Base-by-base conservation (phyloP, 2,797 vertebrate species). In the Babyrousa celebensis region DNA sequence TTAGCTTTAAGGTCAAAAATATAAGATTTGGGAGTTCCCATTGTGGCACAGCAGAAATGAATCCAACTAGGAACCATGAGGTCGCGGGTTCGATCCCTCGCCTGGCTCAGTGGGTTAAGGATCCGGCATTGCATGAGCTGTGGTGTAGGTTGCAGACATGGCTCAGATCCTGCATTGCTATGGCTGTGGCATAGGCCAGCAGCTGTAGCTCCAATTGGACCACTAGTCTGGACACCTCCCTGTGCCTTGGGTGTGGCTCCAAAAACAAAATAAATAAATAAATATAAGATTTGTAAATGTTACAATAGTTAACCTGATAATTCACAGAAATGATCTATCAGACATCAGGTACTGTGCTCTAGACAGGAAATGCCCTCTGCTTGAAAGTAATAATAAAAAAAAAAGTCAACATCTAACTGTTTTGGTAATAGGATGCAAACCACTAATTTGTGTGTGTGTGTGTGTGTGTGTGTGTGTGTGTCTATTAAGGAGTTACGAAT, bases 1-100 rank as follows among this genome's bases (percentile, higher is more conserved):
- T 97, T 98, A 95, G 74, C 27, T 70, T 92, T 89, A 98, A 98
- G 96, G 95, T 98, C 96, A 98, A 96, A 97, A 98, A 97, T 97
- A 98, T 17, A 98, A 96, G 88, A 97, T 98, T 97, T 97, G 43
- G 43, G 43, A 48, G 43, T 48, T 48, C 43, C 43, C 43, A 10
- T 48, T 10, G 43, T 48, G 43, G 43, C 43, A 48, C 43, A 48
- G 43, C 9, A 48, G 43, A 48, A 48, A 48, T 48, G 43, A 48
- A 48, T 48, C 43, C 6, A 10, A 48, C 43, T 48, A 48, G 43
- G 43, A 48, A 48, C 43, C 43, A 48, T 48, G 43, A 48, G 43
- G 43, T 48, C 6, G 43, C 1, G 9, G 43, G 43, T 48, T 48
- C 43, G 9, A 48, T 48, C 43, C 43, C 43, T 48, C 5, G 43